Percentiles rank a stretch among this genome's conserved stretches.
Conservation (phyloP, 2,797 vertebrate genomes). For the Triplophysa bombifrons region DNA sequence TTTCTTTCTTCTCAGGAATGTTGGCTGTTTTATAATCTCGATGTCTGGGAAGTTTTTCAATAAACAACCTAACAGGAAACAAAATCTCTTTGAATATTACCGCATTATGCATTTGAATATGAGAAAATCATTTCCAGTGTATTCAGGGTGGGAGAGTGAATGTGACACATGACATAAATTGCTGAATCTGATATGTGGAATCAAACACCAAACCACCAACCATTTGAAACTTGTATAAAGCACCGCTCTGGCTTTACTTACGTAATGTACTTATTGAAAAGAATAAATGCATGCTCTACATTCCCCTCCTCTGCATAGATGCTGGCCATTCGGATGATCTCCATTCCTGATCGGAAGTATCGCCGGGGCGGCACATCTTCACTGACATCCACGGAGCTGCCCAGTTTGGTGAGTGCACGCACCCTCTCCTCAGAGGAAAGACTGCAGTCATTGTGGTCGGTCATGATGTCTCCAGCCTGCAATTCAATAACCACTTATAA, state of each 20-base stretch:
- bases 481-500: conserved; percentile 3
- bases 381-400: conserved; percentile 87
- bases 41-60: conserved; percentile 96
- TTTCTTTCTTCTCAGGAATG: conserved; percentile 94
- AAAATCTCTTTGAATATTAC: not conserved
- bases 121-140: not conserved
- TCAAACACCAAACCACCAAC: no score
- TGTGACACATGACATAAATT: not conserved
- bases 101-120: no score
- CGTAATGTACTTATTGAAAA: conserved; percentile 99
- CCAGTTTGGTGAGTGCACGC: conserved; percentile 85
- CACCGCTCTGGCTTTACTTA: conserved; percentile 66
- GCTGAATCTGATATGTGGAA: conserved; percentile 6
- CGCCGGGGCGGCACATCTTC: conserved; percentile 89
- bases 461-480: conserved; percentile 71
- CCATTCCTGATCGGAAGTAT: conserved; percentile 95
- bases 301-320: conserved; percentile 93
- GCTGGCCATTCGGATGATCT: conserved; percentile 93
- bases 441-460: conserved; percentile 77
- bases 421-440: conserved; percentile 88
- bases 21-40: conserved; percentile 88
- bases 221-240: not conserved
- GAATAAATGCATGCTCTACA: conserved; percentile 88
- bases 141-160: not conserved
- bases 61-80: conserved; percentile 82